Percentiles rank a stretch among this genome's conserved stretches.
Conservation (phyloP, 2,113 vertebrate species). For the Rhea pennata region DNA sequence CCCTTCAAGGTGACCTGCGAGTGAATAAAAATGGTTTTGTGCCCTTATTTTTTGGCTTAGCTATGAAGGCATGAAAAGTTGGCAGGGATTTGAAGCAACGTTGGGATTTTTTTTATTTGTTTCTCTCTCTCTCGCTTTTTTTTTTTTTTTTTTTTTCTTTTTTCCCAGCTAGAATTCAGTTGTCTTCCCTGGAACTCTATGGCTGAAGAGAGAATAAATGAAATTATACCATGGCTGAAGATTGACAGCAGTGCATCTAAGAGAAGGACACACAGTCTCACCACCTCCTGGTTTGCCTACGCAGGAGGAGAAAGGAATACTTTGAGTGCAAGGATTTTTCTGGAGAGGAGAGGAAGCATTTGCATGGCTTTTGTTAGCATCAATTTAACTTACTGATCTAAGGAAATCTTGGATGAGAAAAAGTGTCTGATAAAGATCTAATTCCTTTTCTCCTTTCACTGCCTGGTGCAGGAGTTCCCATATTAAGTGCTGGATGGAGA, state of each 20-base stretch:
- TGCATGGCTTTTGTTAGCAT: neutral
- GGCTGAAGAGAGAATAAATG: neutral
- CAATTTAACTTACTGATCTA: neutral
- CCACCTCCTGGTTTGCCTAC: neutral
- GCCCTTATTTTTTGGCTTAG: conserved; percentile 32
- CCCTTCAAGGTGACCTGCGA: conserved; percentile 37
- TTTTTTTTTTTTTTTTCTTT: neutral
- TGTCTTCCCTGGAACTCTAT: neutral
- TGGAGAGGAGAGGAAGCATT: neutral
- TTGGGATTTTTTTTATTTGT: neutral
- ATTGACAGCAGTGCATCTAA: accelerated
- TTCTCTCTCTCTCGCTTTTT: neutral
- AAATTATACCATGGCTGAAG: neutral
- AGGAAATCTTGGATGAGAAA: conserved; percentile 24
- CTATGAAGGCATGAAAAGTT: neutral
- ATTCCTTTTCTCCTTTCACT: conserved; percentile 3
- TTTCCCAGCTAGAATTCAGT: neutral
- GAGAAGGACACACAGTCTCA: neutral
- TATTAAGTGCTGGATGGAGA: neutral
- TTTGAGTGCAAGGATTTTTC: neutral
- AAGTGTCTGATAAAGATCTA: conserved; percentile 17
- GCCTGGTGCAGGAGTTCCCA: neutral
- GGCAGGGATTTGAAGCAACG: neutral
- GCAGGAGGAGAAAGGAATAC: neutral
- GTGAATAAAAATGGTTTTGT: conserved; percentile 14